Base-by-base conservation (phyloP, 2,888 invertebrate genomes). In the Epirrhoe alternata region DNA sequence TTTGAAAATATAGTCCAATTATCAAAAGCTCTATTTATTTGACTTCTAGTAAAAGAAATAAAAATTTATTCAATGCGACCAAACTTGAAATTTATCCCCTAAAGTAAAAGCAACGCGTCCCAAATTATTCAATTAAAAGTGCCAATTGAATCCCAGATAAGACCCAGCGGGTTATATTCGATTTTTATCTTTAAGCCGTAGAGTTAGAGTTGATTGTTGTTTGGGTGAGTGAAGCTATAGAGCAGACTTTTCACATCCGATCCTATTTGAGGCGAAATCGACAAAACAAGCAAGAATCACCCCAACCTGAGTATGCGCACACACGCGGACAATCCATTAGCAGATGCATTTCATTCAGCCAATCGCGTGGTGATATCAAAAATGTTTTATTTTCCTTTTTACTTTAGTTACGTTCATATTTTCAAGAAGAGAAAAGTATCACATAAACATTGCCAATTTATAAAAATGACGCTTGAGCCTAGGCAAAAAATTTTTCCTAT, bases 181-280 rank as follows among this genome's bases (percentile, higher is more conserved):
- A 73, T 35, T 61, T 59, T 56, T 14, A 38, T 42, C 64, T 12
- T n/a, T 52, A 16, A 35, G 0, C 0, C 47, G 0, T 6, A 49
- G 24, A 6, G 10, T 24, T 50, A 68, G 14, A 14, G 63, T 55
- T 35, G 17, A 12, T 51, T 53, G 51, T 62, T 6, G 1, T 16
- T 42, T 57, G 17, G 24, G 30, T 17, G 6, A 4, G n/a, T 16
- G 12, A 14, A 30, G 38, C 52, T 42, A 59, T 63, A 59, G 54
- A 38, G 45, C 65, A 70, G 72, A 72, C 67, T 67, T 24, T 24
- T 70, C 67, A 56, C 72, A 58, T 69, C 64, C 59, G 68, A 71
- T 72, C 71, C 72, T 70, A 74, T 75, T 75, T 74, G 70, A 61
- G 57, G 50, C 64, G 63, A 74, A 72, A 71, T 69, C 69, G 66